Evolutionary conservation across 2,797 vertebrate genomes (phyloP).

Genomic region (Lacerta bilineata): DNA sequence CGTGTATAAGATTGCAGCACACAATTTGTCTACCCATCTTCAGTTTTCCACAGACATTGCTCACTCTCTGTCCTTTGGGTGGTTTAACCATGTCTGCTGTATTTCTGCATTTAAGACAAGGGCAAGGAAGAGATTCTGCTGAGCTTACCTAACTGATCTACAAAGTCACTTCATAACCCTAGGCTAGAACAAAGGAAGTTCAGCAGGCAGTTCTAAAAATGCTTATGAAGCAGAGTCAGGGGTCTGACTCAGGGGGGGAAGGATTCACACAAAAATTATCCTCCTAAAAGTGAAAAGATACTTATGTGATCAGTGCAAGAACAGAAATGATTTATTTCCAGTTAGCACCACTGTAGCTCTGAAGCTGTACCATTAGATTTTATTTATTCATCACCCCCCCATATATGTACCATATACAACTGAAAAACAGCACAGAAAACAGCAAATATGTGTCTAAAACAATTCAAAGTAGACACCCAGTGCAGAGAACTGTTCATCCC

Average conservation of each 20-base stretch:
- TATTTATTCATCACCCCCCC: no score
- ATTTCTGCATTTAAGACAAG: neutral
- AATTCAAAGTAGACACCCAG: no score
- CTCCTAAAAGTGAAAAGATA: neutral
- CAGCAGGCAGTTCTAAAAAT: neutral
- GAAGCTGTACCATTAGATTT: neutral
- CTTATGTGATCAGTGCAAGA: neutral
- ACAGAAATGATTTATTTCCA: constrained; percentile 2
- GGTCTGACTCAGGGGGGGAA: neutral
- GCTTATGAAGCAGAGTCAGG: neutral
- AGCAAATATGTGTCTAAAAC: no score
- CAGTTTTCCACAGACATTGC: neutral
- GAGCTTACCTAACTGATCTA: neutral
- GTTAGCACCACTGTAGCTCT: neutral
- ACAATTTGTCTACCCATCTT: neutral
- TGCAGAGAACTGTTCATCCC: no score
- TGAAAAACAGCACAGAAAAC: no score
- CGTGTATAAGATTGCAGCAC: no score
- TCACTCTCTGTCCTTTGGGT: no score
- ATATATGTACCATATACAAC: no score
- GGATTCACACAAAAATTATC: neutral
- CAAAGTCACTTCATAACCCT: neutral
- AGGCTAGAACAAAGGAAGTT: neutral
- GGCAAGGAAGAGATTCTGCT: neutral
- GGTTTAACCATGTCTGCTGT: neutral